Conservation (phyloP, 1,140 invertebrate genomes). For the Ladona fulva region DNA sequence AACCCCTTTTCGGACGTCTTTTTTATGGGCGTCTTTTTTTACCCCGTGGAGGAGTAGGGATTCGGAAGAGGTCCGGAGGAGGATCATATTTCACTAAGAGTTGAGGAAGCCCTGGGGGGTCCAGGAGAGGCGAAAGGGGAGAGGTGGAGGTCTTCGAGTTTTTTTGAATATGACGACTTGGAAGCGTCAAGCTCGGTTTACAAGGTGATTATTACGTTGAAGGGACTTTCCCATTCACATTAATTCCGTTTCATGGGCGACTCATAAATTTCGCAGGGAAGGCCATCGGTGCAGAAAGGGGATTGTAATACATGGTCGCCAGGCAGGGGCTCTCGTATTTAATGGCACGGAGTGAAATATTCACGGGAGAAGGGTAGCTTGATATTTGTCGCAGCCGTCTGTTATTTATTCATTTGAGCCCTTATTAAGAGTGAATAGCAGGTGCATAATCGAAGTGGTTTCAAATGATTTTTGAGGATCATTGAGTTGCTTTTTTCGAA, state of each 20-base stretch:
- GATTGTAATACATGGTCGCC: not conserved
- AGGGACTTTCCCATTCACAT: not conserved
- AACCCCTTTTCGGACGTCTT: not conserved
- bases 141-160: too few relatives aligned
- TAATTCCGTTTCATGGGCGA: not conserved
- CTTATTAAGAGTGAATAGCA: too few relatives aligned
- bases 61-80: not conserved
- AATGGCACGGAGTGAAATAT: not conserved
- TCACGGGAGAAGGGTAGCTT: too few relatives aligned
- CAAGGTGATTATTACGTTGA: not conserved
- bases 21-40: not conserved
- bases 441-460: too few relatives aligned
- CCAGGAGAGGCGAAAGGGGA: not conserved
- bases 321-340: not conserved
- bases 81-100: not conserved
- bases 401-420: too few relatives aligned
- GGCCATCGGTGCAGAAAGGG: not conserved
- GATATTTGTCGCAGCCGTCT: too few relatives aligned
- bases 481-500: too few relatives aligned
- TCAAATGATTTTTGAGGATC: too few relatives aligned
- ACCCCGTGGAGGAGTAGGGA: not conserved
- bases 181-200: not conserved
- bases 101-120: too few relatives aligned
- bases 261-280: not conserved
- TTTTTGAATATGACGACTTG: not conserved